A percentile compares a stretch with the other conserved stretches of the same genome.
phyloP scores from a whole-genome alignment of 37 sponge, comb jelly and placozoan genomes.

The Crambe crambe region DNA sequence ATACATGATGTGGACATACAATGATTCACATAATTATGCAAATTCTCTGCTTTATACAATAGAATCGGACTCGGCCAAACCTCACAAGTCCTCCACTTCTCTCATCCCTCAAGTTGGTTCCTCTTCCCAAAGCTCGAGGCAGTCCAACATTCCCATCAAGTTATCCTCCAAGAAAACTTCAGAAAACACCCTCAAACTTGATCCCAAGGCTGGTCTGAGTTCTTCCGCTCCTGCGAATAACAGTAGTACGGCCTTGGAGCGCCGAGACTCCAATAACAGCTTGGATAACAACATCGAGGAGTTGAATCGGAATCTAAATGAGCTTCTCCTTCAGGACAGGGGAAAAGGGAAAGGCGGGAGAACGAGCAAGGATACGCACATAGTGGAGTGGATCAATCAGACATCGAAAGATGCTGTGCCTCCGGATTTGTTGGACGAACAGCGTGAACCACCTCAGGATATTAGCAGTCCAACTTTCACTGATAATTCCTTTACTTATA shows the following conservation, averaged over 20 bases:
- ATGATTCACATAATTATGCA: too few species aligned
- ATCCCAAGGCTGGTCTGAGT: neutral
- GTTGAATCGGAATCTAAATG: neutral
- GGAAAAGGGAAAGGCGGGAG: neutral
- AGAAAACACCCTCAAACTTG: neutral
- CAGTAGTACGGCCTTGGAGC: neutral
- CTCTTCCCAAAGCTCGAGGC: neutral
- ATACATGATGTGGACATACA: too few species aligned
- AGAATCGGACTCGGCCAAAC: neutral
- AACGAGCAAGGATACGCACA: neutral
- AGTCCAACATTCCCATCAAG: neutral
- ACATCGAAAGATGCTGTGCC: slow-evolving; percentile 11
- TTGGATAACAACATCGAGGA: neutral
- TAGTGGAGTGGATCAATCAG: slow-evolving; percentile 50
- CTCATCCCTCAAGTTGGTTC: too few species aligned
- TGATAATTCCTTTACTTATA: slow-evolving; percentile 29
- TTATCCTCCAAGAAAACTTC: neutral
- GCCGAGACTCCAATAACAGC: neutral
- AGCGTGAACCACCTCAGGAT: slow-evolving; percentile 6
- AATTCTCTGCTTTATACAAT: neutral
- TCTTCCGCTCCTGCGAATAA: too few species aligned
- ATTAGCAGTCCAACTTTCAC: slow-evolving; percentile 38
- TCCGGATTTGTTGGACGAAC: neutral
- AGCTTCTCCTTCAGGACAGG: neutral
- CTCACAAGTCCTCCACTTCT: neutral